A percentile compares a stretch with the other conserved stretches of the same genome.
phyloP scores from a whole-genome alignment of 2,888 invertebrate genomes.

The Piscicola geometra region DNA sequence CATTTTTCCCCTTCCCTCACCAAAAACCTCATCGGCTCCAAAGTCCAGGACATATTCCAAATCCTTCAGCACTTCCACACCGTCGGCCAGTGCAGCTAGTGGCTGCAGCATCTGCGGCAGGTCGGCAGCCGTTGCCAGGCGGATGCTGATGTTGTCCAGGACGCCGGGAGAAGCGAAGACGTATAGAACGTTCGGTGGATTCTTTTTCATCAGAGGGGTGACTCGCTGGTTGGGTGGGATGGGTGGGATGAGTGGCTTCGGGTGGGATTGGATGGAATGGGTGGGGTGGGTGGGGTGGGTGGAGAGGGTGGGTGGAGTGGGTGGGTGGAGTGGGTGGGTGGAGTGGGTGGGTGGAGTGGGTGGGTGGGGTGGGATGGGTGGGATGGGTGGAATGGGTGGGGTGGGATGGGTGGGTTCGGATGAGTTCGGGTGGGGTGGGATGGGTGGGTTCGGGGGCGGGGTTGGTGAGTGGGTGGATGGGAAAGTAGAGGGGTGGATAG shows the following conservation, averaged over 20 bases:
- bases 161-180: conserved; percentile 54
- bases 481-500: too few species aligned
- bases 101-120: conserved; percentile 47
- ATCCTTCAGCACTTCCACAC: conserved; percentile 47
- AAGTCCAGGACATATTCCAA: conserved; percentile 47
- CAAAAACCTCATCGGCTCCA: conserved; percentile 24
- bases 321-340: background rate
- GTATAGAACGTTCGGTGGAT: conserved; percentile 55
- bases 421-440: too few species aligned
- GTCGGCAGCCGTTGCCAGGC: conserved; percentile 48
- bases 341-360: background rate
- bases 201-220: conserved; percentile 53
- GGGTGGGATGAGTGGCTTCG: background rate
- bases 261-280: background rate
- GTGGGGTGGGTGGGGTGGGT: background rate
- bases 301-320: background rate
- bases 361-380: background rate
- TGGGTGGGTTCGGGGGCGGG: too few species aligned
- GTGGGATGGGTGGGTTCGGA: too few species aligned
- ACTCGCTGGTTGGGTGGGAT: conserved; percentile 50
- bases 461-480: too few species aligned
- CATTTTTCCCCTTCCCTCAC: conserved; percentile 33
- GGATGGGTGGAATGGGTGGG: too few species aligned
- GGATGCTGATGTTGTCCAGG: conserved; percentile 50
- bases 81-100: conserved; percentile 47